These are phyloP conservation scores for Apeira syringaria DNA, from an alignment of 2,888 invertebrate genomes.

Conservation along the genomic window DNA sequence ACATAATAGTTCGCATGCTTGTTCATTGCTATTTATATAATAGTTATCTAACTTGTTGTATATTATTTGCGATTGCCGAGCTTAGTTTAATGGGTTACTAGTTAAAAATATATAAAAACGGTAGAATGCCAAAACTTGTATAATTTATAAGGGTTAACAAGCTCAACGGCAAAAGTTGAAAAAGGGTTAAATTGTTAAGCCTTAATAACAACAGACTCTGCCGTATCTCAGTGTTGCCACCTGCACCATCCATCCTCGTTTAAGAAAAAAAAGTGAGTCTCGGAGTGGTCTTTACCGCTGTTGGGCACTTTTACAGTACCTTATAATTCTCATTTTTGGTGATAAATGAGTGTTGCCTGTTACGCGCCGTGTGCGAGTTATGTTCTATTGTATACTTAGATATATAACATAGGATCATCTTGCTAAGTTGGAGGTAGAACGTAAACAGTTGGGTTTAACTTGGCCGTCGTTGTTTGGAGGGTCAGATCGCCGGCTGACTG, in stretches of 20 bases:
- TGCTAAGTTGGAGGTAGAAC: conserved; percentile 42
- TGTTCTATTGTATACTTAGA: conserved; percentile 20
- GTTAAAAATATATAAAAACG: too few relatives aligned
- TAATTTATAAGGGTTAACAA: conserved; percentile 19
- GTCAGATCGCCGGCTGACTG: conserved; percentile 17
- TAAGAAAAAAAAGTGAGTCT: conserved; percentile 42
- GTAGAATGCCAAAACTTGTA: too few relatives aligned
- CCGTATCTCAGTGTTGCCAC: conserved; percentile 36
- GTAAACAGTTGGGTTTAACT: conserved; percentile 51
- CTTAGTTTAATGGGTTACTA: too few relatives aligned
- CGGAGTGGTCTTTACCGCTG: conserved; percentile 28
- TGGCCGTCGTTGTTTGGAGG: conserved; percentile 38
- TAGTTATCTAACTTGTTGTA: too few relatives aligned
- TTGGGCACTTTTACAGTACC: conserved; percentile 55
- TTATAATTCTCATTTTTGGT: conserved; percentile 63
- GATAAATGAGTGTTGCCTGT: conserved; percentile 68
- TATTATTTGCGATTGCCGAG: too few relatives aligned
- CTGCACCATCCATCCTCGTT: conserved; percentile 49
- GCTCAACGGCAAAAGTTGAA: conserved; percentile 23
- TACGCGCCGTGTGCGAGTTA: conserved; percentile 66
- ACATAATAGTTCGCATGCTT: too few relatives aligned
- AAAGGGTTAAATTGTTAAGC: conserved; percentile 34
- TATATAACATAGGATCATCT: conserved; percentile 32
- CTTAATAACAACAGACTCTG: conserved; percentile 28
- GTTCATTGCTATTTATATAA: too few relatives aligned